Evolutionary conservation across 2,113 vertebrate genomes (phyloP).

Genomic region (Candoia aspera): DNA sequence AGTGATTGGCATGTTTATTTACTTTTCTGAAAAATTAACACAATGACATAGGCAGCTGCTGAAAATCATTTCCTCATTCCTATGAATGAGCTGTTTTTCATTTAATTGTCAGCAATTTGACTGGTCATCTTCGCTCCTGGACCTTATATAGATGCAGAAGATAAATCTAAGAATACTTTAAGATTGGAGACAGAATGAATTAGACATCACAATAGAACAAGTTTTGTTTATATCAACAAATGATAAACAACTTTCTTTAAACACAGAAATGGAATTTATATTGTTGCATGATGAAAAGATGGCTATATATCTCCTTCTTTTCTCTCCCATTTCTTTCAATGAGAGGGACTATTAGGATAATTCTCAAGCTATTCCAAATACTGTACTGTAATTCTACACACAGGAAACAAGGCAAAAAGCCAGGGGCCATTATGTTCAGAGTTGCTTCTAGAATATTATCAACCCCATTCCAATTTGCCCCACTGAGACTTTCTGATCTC

Average conservation of each 20-base stretch:
- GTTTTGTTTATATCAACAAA: not conserved
- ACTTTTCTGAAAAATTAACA: not conserved
- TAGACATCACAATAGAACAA: not conserved
- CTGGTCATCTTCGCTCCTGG: not conserved
- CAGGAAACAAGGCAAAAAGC: too few species aligned
- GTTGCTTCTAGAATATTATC: too few species aligned
- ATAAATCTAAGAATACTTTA: not conserved
- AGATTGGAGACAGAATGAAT: not conserved
- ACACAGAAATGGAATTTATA: not conserved
- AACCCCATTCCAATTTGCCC: too few species aligned
- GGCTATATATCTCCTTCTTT: not conserved
- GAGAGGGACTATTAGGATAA: not conserved
- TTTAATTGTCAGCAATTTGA: not conserved
- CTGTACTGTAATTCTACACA: too few species aligned
- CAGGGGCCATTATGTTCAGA: too few species aligned
- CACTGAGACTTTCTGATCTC: too few species aligned
- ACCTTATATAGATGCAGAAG: not conserved
- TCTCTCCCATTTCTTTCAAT: not conserved
- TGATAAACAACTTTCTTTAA: not conserved
- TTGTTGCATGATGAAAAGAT: not conserved
- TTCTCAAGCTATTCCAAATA: too few species aligned
- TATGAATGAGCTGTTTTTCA: not conserved
- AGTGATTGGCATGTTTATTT: not conserved
- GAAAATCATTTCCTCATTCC: not conserved
- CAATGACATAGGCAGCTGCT: not conserved